phyloP scores from a whole-genome alignment of 1,140 invertebrate species.

The Zaprionus lachaisei region DNA sequence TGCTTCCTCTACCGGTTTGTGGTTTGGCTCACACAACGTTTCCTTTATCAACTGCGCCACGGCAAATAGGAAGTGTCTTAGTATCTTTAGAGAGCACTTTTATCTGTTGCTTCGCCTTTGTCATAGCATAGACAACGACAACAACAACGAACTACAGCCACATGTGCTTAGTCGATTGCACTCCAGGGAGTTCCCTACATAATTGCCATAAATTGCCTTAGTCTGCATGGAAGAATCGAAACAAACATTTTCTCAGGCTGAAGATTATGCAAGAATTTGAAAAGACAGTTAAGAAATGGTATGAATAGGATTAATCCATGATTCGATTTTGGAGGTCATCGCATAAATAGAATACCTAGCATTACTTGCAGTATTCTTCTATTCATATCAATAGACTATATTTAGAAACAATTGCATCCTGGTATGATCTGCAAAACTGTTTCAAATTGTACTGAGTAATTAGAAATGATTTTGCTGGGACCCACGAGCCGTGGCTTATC shows the following conservation, averaged over 20 bases:
- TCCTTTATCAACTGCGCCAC: slow-evolving; percentile 52
- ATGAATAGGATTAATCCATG: neutral
- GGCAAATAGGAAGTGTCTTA: slow-evolving; percentile 50
- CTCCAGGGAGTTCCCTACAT: slow-evolving; percentile 64
- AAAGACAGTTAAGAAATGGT: neutral
- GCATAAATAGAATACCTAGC: no score
- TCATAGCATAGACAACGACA: slow-evolving; percentile 8
- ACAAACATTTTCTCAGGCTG: slow-evolving; percentile 43
- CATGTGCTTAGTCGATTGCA: slow-evolving; percentile 57
- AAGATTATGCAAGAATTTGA: slow-evolving; percentile 42
- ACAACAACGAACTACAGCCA: slow-evolving; percentile 2
- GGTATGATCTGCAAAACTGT: slow-evolving; percentile 1
- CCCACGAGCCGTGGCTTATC: slow-evolving; percentile 12
- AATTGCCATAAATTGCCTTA: slow-evolving; percentile 66
- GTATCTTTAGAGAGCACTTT: slow-evolving; percentile 47
- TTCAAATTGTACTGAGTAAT: neutral
- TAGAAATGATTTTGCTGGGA: neutral
- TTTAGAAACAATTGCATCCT: neutral
- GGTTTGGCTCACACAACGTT: slow-evolving; percentile 50
- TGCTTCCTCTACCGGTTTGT: slow-evolving; percentile 51
- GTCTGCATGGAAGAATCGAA: slow-evolving; percentile 9
- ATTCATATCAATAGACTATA: no score
- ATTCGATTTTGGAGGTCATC: no score
- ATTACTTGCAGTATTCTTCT: no score
- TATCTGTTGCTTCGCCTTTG: slow-evolving; percentile 45